These are phyloP conservation scores for Aphaenogaster rudis DNA, from an alignment of 1,140 invertebrate species.

Conservation along the genomic window DNA sequence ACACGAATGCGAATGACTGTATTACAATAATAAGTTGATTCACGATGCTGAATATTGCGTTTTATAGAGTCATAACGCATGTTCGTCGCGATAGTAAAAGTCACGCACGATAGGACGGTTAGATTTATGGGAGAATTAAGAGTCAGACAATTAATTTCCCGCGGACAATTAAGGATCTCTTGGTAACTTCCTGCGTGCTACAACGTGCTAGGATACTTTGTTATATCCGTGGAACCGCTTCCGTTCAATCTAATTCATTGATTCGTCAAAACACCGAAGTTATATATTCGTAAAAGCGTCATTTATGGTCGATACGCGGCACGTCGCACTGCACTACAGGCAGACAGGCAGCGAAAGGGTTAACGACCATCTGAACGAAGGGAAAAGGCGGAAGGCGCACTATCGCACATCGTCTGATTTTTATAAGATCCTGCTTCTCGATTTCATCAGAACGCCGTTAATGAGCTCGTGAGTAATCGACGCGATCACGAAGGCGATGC, in stretches of 20 bases:
- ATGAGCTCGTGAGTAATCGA: conserved; percentile 69
- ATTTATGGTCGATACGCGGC: not conserved
- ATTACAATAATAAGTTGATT: conserved; percentile 61
- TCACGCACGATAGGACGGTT: conserved; percentile 9
- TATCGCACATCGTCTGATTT: conserved; percentile 64
- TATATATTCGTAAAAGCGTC: not conserved
- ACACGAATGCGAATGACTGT: conserved; percentile 58
- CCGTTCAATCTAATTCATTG: not conserved
- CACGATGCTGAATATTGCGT: conserved; percentile 41
- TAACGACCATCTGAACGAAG: conserved; percentile 3
- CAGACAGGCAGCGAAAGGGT: conserved; percentile 1
- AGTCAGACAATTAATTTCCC: conserved; percentile 4
- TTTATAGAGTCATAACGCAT: conserved; percentile 50
- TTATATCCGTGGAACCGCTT: not conserved
- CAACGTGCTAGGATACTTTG: not conserved
- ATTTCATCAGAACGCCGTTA: conserved; percentile 64
- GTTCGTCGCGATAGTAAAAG: conserved; percentile 46
- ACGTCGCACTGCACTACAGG: not conserved
- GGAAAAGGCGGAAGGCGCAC: not conserved
- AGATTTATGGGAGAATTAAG: not conserved
- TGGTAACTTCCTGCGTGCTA: not conserved
- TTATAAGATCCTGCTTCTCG: conserved; percentile 64
- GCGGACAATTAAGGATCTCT: conserved; percentile 26
- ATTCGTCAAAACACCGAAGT: not conserved
- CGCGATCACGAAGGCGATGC: conserved; percentile 72